Evolutionary conservation across 2,888 invertebrate species (phyloP), one percentile per base, ranked within the genome.

Genomic region (Eristalinus sepulchralis): DNA sequence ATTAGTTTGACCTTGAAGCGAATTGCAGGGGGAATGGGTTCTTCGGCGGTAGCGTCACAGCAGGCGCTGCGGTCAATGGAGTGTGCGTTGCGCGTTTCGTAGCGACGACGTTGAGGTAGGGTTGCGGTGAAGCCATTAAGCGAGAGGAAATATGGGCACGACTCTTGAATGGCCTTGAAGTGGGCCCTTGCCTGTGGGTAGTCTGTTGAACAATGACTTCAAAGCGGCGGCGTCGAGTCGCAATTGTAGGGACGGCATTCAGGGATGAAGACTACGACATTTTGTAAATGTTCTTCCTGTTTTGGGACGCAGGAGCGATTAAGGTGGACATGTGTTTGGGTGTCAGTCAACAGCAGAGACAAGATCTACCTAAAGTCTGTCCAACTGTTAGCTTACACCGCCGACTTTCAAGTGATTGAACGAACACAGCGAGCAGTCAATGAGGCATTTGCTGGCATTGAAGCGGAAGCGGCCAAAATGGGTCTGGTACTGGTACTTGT

Each of bases 1-100:
- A 85, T 85, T 85, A 85, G 72, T 68, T 82, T 73, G 82, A 85
- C 85, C 85, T 85, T 85, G 82, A 70, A 78, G 64, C 33, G 59
- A 31, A 63, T 60, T 10, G 60, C 57, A 57, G 72, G 57, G 20
- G 34, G 20, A 39, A 36, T 10, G 24, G 57, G 24, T 4, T 13
- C 24, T 57, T 5, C 57, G 57, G 22, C 24, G 11, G 24, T 11
- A 10, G 57, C 57, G 13, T 22, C 62, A 75, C 60, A 83, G 64
- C 75, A 59, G 73, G 79, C 75, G 68, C 68, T 78, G 79, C 73
- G 83, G 83, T 80, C 80, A 80, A 75, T 66, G 71, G 79, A 47
- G 53, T 75, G 71, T 68, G 34, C 67, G 59, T 72, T 64, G 57
- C 39, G 57, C 39, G 71, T 64, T 55, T 11, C 11, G 68, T 64